These are phyloP conservation scores for Apocheima hispidaria DNA, from an alignment of 2,888 invertebrate species.

Conservation along the genomic window DNA sequence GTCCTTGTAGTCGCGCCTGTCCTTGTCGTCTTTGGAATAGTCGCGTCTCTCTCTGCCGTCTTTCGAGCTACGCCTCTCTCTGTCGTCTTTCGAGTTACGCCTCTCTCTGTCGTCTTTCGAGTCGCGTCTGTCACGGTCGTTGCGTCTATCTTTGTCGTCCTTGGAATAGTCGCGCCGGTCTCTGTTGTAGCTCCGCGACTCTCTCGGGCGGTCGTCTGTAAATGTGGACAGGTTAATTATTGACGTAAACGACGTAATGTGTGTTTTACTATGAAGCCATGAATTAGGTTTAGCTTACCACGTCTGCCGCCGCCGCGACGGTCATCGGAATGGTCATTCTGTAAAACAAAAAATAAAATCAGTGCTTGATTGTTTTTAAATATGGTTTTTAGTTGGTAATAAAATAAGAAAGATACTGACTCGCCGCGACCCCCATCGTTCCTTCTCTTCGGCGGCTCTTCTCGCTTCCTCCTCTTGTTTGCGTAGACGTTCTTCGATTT, in stretches of 20 bases:
- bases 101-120: slow-evolving; percentile 63
- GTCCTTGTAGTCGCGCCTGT: slow-evolving; percentile 53
- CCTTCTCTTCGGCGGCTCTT: slow-evolving; percentile 72
- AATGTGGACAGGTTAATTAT: background rate
- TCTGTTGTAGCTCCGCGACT: slow-evolving; percentile 74
- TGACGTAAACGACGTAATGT: background rate
- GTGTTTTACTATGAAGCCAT: background rate
- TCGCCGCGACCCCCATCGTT: slow-evolving; percentile 69
- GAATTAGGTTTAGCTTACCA: slow-evolving; percentile 59
- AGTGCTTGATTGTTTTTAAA: no score
- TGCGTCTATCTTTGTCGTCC: slow-evolving; percentile 62
- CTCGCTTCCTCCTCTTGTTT: slow-evolving; percentile 85
- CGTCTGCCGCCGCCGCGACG: slow-evolving; percentile 74
- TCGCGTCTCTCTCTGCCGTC: slow-evolving; percentile 62
- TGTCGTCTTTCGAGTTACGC: slow-evolving; percentile 54
- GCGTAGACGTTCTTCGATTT: slow-evolving; percentile 95
- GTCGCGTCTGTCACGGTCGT: slow-evolving; percentile 57
- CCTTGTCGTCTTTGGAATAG: slow-evolving; percentile 52
- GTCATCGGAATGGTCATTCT: slow-evolving; percentile 80
- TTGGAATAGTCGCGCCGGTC: slow-evolving; percentile 73
- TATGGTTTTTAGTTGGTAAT: no score
- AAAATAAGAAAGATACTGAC: slow-evolving; percentile 30
- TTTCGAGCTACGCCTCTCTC: slow-evolving; percentile 58
- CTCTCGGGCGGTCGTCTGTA: slow-evolving; percentile 72
- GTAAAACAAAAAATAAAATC: slow-evolving; percentile 45